phyloP scores from a whole-genome alignment of 2,888 invertebrate species.

The Sylvicola cinctus region DNA sequence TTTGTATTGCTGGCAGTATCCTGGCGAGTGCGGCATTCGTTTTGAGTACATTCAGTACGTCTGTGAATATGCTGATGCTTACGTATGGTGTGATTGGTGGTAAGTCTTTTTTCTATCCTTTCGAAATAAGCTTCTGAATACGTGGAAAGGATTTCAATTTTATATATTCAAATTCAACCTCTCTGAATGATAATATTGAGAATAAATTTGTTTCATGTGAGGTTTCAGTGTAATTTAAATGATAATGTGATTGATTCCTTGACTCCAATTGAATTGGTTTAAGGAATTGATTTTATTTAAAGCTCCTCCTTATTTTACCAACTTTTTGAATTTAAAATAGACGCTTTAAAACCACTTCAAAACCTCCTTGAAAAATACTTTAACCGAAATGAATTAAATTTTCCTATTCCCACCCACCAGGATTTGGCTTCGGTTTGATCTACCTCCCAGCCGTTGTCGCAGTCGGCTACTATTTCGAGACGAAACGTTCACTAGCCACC shows the following conservation, averaged over 20 bases:
- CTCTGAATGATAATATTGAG: no score
- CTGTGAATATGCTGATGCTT: conserved; percentile 75
- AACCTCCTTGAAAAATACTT: no score
- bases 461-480: conserved; percentile 94
- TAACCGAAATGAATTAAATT: no score
- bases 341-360: no score
- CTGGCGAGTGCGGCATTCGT: conserved; percentile 71
- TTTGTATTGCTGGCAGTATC: conserved; percentile 81
- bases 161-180: background rate
- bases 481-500: conserved; percentile 81
- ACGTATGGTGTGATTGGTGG: conserved; percentile 88
- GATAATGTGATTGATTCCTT: no score
- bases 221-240: no score
- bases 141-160: background rate
- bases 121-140: background rate
- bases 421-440: conserved; percentile 81
- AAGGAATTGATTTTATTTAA: no score
- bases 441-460: conserved; percentile 93
- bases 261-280: no score
- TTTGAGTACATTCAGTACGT: conserved; percentile 68
- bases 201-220: no score
- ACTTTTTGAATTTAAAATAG: no score
- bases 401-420: no score
- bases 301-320: no score
- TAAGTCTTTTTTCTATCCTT: conserved; percentile 22